Percentiles rank a stretch among this genome's conserved stretches.
Conservation (phyloP, 2,113 vertebrate genomes). For the Cyprinodon variegatus region DNA sequence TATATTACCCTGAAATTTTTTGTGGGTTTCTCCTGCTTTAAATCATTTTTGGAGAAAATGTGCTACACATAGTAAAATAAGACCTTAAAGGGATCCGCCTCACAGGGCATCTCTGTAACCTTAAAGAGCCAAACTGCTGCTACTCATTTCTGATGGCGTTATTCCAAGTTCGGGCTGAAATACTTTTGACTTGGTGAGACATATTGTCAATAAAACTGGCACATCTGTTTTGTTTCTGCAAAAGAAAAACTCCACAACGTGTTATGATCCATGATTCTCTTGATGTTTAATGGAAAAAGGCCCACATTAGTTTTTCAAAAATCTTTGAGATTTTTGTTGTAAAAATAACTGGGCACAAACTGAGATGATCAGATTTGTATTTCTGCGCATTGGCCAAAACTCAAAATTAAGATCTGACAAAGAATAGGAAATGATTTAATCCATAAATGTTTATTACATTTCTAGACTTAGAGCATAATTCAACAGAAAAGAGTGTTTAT, state of each 20-base stretch:
- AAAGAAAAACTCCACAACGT: slow-evolving; percentile 47
- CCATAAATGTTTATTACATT: background rate
- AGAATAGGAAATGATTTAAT: slow-evolving; percentile 21
- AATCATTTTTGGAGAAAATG: slow-evolving; percentile 36
- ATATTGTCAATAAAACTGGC: slow-evolving; percentile 27
- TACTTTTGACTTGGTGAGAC: slow-evolving; percentile 11
- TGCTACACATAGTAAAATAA: slow-evolving; percentile 6
- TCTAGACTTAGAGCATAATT: slow-evolving; percentile 5
- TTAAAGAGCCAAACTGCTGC: slow-evolving; percentile 37
- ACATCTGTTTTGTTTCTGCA: slow-evolving; percentile 71
- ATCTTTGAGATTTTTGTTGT: slow-evolving; percentile 35
- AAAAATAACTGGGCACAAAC: slow-evolving; percentile 3
- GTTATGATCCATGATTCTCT: slow-evolving; percentile 47
- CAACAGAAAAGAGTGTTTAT: slow-evolving; percentile 31
- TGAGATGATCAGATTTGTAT: slow-evolving; percentile 12
- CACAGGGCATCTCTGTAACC: slow-evolving; percentile 17
- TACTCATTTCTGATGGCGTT: slow-evolving; percentile 49
- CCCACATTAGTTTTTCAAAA: slow-evolving; percentile 39
- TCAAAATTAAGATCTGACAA: slow-evolving; percentile 5
- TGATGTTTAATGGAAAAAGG: slow-evolving; percentile 39
- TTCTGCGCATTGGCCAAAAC: background rate
- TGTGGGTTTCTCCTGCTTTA: slow-evolving; percentile 51
- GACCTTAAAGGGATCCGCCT: slow-evolving; percentile 9
- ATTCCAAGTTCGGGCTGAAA: slow-evolving; percentile 47
- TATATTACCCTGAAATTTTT: slow-evolving; percentile 66